These are phyloP conservation scores for Pollenia griseotomentosa DNA, from an alignment of 2,888 invertebrate genomes.

Conservation along the genomic window DNA sequence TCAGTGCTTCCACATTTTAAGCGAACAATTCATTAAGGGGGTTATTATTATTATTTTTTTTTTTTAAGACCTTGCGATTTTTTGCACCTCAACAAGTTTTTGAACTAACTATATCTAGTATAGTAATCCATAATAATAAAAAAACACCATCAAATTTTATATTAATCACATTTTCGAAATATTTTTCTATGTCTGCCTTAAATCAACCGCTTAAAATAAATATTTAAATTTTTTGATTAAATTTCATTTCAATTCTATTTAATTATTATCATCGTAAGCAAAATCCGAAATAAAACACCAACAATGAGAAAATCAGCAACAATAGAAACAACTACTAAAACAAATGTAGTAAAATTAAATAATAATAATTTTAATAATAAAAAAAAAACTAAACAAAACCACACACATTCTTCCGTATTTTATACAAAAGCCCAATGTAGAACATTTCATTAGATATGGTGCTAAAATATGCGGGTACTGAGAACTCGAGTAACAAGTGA, in stretches of 20 bases:
- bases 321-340: neutral
- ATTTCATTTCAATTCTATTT: slow-evolving; percentile 4
- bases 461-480: slow-evolving; percentile 57
- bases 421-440: slow-evolving; percentile 17
- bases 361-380: slow-evolving; percentile 26
- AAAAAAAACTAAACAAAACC: slow-evolving; percentile 27
- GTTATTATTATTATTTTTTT: too few species aligned
- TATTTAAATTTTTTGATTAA: neutral
- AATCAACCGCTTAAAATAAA: neutral
- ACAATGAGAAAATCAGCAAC: neutral
- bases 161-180: neutral
- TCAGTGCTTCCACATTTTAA: too few species aligned
- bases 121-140: too few species aligned
- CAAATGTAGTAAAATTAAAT: neutral
- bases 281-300: slow-evolving; percentile 20
- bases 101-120: too few species aligned
- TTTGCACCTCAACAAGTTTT: too few species aligned
- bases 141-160: too few species aligned
- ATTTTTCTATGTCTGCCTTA: neutral
- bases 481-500: neutral
- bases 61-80: too few species aligned
- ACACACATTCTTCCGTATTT: neutral
- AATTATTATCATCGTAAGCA: slow-evolving; percentile 39
- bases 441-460: slow-evolving; percentile 15
- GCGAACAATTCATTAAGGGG: too few species aligned